A percentile compares a stretch with the other conserved stretches of the same genome.
Conservation (phyloP, 2,797 vertebrate species). For the Rhabdophis nuchalis region DNA sequence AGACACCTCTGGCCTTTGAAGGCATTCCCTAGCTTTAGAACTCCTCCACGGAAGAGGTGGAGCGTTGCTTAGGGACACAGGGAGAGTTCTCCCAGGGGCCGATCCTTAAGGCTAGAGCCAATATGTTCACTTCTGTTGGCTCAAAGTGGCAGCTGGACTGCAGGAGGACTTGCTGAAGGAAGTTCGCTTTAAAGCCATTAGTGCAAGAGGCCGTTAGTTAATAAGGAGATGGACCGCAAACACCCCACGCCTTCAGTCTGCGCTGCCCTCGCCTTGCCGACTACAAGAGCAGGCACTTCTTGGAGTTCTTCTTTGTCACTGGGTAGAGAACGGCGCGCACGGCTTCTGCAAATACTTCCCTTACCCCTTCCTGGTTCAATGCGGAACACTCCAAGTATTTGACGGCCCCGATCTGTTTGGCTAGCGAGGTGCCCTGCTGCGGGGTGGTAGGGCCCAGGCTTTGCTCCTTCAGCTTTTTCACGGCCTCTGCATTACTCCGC, state of each 20-base stretch:
- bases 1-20: constrained; percentile 36
- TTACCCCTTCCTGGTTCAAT: constrained; percentile 85
- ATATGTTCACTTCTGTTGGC: constrained; percentile 44
- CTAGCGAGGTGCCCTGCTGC: constrained; percentile 85
- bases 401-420: constrained; percentile 90
- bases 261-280: constrained; percentile 39
- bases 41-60: constrained; percentile 18
- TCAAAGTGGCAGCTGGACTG: constrained; percentile 52
- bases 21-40: constrained; percentile 24
- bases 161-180: constrained; percentile 48
- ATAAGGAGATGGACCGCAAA: constrained; percentile 44
- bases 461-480: constrained; percentile 94
- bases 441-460: constrained; percentile 83
- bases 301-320: constrained; percentile 85
- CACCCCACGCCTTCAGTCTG: constrained; percentile 38
- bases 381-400: constrained; percentile 95
- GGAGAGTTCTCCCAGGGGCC: constrained; percentile 36
- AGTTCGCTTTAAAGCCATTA: constrained; percentile 61
- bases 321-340: constrained; percentile 89
- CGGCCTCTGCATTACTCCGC: constrained; percentile 80
- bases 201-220: constrained; percentile 66
- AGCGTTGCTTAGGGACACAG: constrained; percentile 24
- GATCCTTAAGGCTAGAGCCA: constrained; percentile 38
- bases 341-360: constrained; percentile 88
- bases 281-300: constrained; percentile 89